Percentiles rank a stretch among this genome's conserved stretches.
Evolutionary conservation across 2,113 vertebrate species (phyloP).

Genomic region (Mixornis gularis): DNA sequence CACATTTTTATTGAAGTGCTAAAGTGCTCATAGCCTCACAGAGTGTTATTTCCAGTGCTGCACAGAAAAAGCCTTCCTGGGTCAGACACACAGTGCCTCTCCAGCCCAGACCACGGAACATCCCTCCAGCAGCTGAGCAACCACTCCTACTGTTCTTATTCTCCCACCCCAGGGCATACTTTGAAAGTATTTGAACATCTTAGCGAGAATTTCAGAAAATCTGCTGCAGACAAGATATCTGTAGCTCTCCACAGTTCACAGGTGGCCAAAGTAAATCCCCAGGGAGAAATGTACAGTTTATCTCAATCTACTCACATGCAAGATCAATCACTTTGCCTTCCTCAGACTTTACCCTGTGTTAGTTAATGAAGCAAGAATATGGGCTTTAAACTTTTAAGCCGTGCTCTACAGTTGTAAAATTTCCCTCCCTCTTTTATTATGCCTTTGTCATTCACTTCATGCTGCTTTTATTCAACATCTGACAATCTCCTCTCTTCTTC

Average conservation of each 20-base stretch:
- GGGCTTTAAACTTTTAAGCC: not conserved
- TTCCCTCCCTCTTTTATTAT: not conserved
- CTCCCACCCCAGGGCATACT: not conserved
- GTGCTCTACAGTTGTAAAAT: not conserved
- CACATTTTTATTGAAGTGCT: not conserved
- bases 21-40: not conserved
- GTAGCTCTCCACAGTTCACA: not conserved
- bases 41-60: not conserved
- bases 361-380: not conserved
- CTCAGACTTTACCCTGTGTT: not conserved
- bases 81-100: not conserved
- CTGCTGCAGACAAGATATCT: not conserved
- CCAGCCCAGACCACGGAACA: not conserved
- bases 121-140: not conserved
- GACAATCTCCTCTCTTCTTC: not conserved
- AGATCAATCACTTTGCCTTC: not conserved
- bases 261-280: not conserved
- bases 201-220: not conserved
- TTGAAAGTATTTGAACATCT: not conserved
- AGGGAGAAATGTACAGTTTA: not conserved
- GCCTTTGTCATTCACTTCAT: not conserved
- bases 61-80: not conserved
- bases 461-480: not conserved
- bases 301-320: not conserved
- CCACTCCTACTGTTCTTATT: rapidly evolving